phyloP scores from a whole-genome alignment of 2,797 vertebrate genomes.

The Poeciliopsis gracilis region DNA sequence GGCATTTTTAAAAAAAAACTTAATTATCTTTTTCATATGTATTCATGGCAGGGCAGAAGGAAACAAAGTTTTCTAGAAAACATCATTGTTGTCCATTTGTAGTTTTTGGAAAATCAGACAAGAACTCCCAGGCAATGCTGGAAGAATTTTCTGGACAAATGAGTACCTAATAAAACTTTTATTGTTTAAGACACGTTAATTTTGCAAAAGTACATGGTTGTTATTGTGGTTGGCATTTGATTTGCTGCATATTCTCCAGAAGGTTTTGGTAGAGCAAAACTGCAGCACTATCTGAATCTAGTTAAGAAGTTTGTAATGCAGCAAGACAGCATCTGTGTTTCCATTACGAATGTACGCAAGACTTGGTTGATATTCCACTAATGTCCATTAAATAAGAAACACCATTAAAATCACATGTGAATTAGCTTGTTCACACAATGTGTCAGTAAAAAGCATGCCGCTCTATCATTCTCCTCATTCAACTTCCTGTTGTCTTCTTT shows the following conservation, averaged over 20 bases:
- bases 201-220: neutral
- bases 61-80: neutral
- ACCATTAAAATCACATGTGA: too few species aligned
- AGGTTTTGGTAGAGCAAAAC: neutral
- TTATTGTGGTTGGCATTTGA: neutral
- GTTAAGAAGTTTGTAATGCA: neutral
- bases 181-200: neutral
- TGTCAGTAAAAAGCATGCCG: too few species aligned
- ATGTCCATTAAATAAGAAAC: too few species aligned
- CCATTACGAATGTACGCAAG: too few species aligned
- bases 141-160: neutral
- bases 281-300: neutral
- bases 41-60: neutral
- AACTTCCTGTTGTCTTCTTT: too few species aligned
- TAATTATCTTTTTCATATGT: neutral
- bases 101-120: neutral
- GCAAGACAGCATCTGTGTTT: neutral
- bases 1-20: neutral
- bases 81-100: neutral
- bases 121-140: neutral
- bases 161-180: conserved; percentile 1
- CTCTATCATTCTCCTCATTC: too few species aligned
- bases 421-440: too few species aligned
- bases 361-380: too few species aligned
- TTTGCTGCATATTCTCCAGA: neutral